Base-by-base conservation (phyloP, 2,888 invertebrate species). In the Lampropteryx suffumata region DNA sequence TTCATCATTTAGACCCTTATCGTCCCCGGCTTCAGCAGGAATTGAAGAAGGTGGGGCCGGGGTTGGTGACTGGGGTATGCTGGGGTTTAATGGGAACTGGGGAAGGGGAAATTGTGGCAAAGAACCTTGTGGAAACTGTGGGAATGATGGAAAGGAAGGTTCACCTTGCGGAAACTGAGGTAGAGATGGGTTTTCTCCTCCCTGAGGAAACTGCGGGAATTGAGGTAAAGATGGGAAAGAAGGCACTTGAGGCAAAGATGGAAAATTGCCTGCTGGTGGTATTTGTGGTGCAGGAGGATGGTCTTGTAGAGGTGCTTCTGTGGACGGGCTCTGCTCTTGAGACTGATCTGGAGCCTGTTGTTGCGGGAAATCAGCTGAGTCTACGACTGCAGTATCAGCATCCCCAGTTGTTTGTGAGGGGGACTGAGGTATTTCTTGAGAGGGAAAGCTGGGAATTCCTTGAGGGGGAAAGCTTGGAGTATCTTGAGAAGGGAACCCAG, bases 351-450 rank as follows among this genome's bases (percentile, higher is more conserved):
- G 43, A 2, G 46, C 57, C 36, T 50, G 64, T 71, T 17, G 67
- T 43, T 57, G 67, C 43, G 45, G 62, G 55, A 57, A 69, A 14
- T 87, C 84, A 2, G 85, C 82, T 3, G 89, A 86, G 32, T 90
- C 89, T 28, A 89, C 67, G 0, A 89, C 81, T n/a, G 84, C 65
- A 1, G 84, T 73, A 41, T 89, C 88, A 10, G 77, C 67, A 43
- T 87, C 87, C 3, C 82, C 82, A 0, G 69, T 35, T 7, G 63
- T 55, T 11, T 51, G 47, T 9, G 56, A 50, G n/a, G 62, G 59
- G 32, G 27, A 33, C 10, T 30, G 29, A 17, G 48, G 48, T 26
- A 17, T 4, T 17, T 64, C 59, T 13, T 46, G 50, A 5, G 48
- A 42, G 27, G 59, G 58, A 33, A 39, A 43, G 13, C 27, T 39